These are phyloP conservation scores for Limenitis arthemis DNA, from an alignment of 2,888 invertebrate genomes.

Conservation along the genomic window DNA sequence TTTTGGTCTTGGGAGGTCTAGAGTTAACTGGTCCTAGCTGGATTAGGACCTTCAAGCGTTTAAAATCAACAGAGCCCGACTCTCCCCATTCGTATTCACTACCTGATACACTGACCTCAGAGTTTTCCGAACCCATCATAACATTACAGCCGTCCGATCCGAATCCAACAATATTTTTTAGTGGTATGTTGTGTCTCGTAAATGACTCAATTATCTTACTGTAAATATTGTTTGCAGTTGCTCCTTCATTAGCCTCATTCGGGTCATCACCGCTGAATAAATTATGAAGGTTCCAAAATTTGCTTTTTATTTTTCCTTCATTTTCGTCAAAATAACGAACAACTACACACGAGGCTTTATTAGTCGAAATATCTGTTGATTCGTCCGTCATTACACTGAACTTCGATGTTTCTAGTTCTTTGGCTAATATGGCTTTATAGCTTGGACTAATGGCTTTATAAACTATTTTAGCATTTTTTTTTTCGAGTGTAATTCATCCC, in stretches of 20 bases:
- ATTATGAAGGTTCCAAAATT: neutral
- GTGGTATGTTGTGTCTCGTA: neutral
- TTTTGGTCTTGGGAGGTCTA: no score
- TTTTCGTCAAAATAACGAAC: neutral
- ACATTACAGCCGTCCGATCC: constrained; percentile 22
- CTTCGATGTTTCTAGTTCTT: neutral
- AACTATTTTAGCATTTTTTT: neutral
- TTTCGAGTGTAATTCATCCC: no score
- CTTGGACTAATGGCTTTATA: neutral
- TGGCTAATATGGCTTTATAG: neutral
- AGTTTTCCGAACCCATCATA: constrained; percentile 31
- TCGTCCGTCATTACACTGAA: neutral
- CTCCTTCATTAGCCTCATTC: neutral
- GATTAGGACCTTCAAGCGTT: no score
- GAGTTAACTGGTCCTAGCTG: no score
- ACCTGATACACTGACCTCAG: no score
- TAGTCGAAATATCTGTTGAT: neutral
- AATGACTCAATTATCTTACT: no score
- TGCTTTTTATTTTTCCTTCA: neutral
- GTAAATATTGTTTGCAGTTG: neutral
- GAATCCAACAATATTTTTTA: constrained; percentile 27
- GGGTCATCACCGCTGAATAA: neutral
- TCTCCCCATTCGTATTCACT: no score
- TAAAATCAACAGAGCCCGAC: no score
- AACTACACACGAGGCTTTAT: neutral